Percentiles rank a stretch among this genome's conserved stretches.
These are phyloP conservation scores for Lethocerus indicus DNA, from an alignment of 1,140 invertebrate genomes.

Conservation along the genomic window DNA sequence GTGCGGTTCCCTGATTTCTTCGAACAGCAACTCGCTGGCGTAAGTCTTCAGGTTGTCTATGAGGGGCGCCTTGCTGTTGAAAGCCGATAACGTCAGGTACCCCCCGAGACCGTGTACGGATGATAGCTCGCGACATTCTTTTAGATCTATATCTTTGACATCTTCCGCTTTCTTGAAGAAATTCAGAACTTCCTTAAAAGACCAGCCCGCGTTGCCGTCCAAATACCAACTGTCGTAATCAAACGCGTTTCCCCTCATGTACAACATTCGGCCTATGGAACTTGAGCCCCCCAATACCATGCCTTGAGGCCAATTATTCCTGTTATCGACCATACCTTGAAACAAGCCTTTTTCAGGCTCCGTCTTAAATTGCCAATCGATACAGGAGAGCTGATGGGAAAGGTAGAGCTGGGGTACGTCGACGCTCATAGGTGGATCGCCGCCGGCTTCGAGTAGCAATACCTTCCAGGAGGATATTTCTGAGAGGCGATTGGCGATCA, in stretches of 20 bases:
- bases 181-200: slow-evolving; percentile 35
- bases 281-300: slow-evolving; percentile 35
- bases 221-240: slow-evolving; percentile 51
- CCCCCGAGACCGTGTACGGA: slow-evolving; percentile 35
- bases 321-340: slow-evolving; percentile 24
- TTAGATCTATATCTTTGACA: slow-evolving; percentile 17
- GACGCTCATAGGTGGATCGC: slow-evolving; percentile 41
- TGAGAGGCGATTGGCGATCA: slow-evolving; percentile 49
- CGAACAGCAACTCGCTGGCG: slow-evolving; percentile 37
- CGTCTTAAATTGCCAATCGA: slow-evolving; percentile 65
- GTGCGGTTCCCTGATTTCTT: slow-evolving; percentile 32
- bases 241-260: slow-evolving; percentile 37
- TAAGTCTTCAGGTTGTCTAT: slow-evolving; percentile 26
- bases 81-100: slow-evolving; percentile 37
- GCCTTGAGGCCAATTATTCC: slow-evolving; percentile 20
- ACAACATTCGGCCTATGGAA: slow-evolving; percentile 46
- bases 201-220: slow-evolving; percentile 42
- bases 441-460: slow-evolving; percentile 57
- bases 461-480: slow-evolving; percentile 27
- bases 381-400: slow-evolving; percentile 42
- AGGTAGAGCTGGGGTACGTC: slow-evolving; percentile 31
- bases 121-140: slow-evolving; percentile 12
- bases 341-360: slow-evolving; percentile 28
- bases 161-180: slow-evolving; percentile 39
- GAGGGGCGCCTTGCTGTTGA: slow-evolving; percentile 15